Evolutionary conservation across 2,113 vertebrate genomes (phyloP).

Genomic region (Solea senegalensis): DNA sequence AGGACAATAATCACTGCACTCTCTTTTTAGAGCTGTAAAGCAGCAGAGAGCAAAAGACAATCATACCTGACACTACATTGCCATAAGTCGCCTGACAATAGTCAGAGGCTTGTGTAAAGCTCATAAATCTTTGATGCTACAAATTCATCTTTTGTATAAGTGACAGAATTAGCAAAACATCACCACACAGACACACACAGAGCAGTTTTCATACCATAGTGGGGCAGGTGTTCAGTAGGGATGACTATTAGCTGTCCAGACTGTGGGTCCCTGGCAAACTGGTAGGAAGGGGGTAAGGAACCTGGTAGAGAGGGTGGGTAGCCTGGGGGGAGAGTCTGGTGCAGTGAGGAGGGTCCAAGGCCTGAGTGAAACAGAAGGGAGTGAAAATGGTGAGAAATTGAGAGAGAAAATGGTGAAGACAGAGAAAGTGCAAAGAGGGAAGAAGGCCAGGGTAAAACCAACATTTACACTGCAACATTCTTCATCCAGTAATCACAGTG

Average conservation of each 20-base stretch:
- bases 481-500: constrained; percentile 2
- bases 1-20: not conserved
- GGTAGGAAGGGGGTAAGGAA: constrained; percentile 91
- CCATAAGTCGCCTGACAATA: constrained; percentile 27
- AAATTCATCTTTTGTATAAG: too few species aligned
- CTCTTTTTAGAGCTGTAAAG: constrained; percentile 3
- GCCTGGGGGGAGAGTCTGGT: constrained; percentile 90
- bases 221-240: constrained; percentile 92
- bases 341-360: constrained; percentile 89
- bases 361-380: constrained; percentile 73
- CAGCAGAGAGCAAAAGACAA: not conserved
- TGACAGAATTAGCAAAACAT: too few species aligned
- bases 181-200: not conserved
- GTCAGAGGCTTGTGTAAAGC: not conserved
- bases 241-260: constrained; percentile 96
- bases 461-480: constrained; percentile 18
- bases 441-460: constrained; percentile 12
- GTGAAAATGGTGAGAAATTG: not conserved
- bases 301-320: constrained; percentile 89
- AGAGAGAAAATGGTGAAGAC: not conserved
- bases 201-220: constrained; percentile 74
- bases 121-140: not conserved
- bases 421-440: not conserved
- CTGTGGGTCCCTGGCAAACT: constrained; percentile 95
- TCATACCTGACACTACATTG: not conserved